These are phyloP conservation scores for Brotula barbata DNA, from an alignment of 2,797 vertebrate species.

Conservation along the genomic window DNA sequence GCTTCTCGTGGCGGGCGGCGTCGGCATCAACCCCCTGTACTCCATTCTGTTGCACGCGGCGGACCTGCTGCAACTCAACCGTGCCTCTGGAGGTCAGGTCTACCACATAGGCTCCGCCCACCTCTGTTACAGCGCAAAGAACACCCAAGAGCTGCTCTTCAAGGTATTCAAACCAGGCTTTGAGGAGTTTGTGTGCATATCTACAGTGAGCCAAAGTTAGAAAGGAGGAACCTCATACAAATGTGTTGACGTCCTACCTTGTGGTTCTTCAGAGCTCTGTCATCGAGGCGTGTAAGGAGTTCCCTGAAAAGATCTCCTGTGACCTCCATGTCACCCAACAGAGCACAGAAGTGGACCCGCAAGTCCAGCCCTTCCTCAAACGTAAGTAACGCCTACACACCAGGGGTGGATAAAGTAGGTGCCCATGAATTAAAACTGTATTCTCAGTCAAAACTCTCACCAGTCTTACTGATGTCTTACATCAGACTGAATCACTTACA, in stretches of 20 bases:
- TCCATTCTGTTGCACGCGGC: constrained; percentile 89
- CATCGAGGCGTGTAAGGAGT: constrained; percentile 80
- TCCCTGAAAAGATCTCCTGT: constrained; percentile 87
- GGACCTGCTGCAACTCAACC: constrained; percentile 80
- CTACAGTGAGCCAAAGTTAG: too few relatives aligned
- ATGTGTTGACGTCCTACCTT: neutral
- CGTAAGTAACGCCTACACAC: constrained; percentile 78
- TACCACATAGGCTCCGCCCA: constrained; percentile 79
- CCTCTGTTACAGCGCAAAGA: constrained; percentile 90
- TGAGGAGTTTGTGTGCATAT: too few relatives aligned
- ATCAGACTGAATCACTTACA: too few relatives aligned
- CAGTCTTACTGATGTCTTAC: too few relatives aligned
- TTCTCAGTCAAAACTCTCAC: too few relatives aligned
- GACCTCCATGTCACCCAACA: constrained; percentile 89
- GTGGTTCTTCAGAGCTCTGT: constrained; percentile 83
- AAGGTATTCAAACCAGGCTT: constrained; percentile 76
- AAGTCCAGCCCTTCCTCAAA: constrained; percentile 82
- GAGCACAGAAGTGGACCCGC: constrained; percentile 76
- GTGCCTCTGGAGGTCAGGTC: constrained; percentile 54
- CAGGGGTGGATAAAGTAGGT: too few relatives aligned
- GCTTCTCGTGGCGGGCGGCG: constrained; percentile 91
- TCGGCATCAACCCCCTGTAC: constrained; percentile 96
- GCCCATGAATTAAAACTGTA: too few relatives aligned
- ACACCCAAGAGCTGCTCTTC: constrained; percentile 87
- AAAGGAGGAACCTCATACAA: neutral